phyloP scores from a whole-genome alignment of 2,113 vertebrate species.

The Maccullochella peelii region DNA sequence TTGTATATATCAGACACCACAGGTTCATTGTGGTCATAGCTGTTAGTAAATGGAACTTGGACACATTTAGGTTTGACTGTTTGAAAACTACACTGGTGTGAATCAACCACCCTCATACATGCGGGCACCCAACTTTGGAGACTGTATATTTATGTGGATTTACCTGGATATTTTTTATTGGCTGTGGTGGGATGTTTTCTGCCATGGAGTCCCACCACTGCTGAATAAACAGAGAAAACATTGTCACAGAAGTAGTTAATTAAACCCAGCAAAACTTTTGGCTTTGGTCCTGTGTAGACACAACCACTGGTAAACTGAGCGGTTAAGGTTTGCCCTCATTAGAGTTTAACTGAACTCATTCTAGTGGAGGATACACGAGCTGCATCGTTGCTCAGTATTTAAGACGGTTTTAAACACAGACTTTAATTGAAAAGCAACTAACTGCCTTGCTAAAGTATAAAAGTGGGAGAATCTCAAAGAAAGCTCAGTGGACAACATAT shows the following conservation, averaged over 20 bases:
- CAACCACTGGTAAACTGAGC: neutral
- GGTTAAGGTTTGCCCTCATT: constrained; percentile 5
- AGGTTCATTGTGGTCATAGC: neutral
- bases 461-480: neutral
- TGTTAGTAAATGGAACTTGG: neutral
- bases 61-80: neutral
- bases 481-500: neutral
- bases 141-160: neutral
- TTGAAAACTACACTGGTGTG: neutral
- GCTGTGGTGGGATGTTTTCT: neutral
- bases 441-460: neutral
- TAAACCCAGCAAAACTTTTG: constrained; percentile 6
- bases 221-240: constrained; percentile 13
- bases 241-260: constrained; percentile 6
- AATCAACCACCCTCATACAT: neutral
- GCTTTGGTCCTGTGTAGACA: neutral
- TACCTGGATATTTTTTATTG: constrained; percentile 3
- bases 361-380: neutral
- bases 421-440: neutral
- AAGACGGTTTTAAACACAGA: neutral
- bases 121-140: neutral
- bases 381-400: neutral
- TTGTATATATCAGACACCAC: neutral
- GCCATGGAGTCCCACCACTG: neutral
- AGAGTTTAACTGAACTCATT: neutral